Base-by-base conservation (phyloP, 30 jellyfish, hydroid and myxozoan species). In the Hydractinia symbiolongicarpus region DNA sequence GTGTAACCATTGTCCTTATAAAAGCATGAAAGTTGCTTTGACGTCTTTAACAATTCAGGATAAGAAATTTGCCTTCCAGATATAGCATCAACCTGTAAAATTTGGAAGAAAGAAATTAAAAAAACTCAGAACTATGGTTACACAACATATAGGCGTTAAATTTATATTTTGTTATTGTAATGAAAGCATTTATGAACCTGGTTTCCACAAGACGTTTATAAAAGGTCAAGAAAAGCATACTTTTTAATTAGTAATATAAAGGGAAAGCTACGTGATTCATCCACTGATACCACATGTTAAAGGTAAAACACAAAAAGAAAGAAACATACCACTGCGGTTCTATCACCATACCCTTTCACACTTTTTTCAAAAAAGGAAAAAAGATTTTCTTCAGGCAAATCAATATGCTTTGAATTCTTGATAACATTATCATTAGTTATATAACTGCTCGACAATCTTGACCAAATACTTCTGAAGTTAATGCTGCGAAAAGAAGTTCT, bases 41-140 rank as follows among this genome's bases (percentile, higher is more conserved):
- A 89, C 5, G 19, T 67, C 64, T 56, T 9, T 50, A 79, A n/a
- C 72, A 89, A 6, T 14, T 61, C 76, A 13, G 53, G 67, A 55
- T 73, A 89, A 4, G 95, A 55, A 60, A 67, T 56, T 50, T 77
- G 53, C 19, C 61, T 69, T 14, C 95, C 97, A 16, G 91, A 5
- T 56, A 83, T 66, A 4, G 88, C 96, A 84, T 89, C 96, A 75
- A 79, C 79, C 96, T 89, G 58, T 7, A 78, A 30, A 30, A 30
- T 30, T 30, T 30, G 2, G 2, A 30, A 30, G 76, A 14, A 20
- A 58, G 69, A 11, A 58, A n/a, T n/a, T n/a, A n/a, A n/a, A n/a
- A n/a, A n/a, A n/a, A n/a, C n/a, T n/a, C n/a, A 58, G 69, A 16
- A 58, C 19, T 58, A 11, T 16, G 19, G 69, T n/a, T 51, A 64